Base-by-base conservation (phyloP, 2,888 invertebrate genomes). In the Cybosia mesomella region DNA sequence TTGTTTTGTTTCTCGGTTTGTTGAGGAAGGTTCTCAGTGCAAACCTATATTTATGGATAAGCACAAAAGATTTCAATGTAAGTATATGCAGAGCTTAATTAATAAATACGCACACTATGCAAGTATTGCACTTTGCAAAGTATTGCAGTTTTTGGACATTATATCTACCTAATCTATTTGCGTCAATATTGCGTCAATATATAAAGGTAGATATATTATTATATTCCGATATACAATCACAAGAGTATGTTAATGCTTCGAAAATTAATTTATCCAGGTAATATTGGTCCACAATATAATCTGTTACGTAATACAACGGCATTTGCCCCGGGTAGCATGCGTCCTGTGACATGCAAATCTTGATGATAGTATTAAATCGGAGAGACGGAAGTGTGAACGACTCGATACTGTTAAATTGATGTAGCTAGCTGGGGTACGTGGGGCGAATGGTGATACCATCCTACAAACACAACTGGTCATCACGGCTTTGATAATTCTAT, bases 331-430 rank as follows among this genome's bases (percentile, higher is more conserved):
- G 88, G 87, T 85, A 79, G 81, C 82, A 77, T 82, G 80, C 77
- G 83, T 86, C 90, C 93, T 94, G 90, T 95, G 94, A 91, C 92
- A 95, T 94, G 94, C 94, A 95, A 95, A 95, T 95, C 92, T 91
- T 91, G 88, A 87, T 93, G 91, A 94, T 95, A 89, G 87, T 90
- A 93, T 95, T 94, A 94, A 94, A 93, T 92, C 91, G 88, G 83
- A 87, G 87, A 89, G 87, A 89, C 89, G 84, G 89, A 88, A 87
- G 86, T 87, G 89, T 85, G 83, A 83, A 83, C 80, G 81, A 87
- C 83, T 85, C 89, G 88, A 89, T 87, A 82, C 82, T 73, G 80
- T 84, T 85, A 88, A 90, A 90, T 91, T 90, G 89, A 89, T 93
- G 93, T 93, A 93, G 93, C 89, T 86, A 89, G 88, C 83, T 80